Evolutionary conservation across 1,140 invertebrate species (phyloP).

Genomic region (Drosophila nigromelanica): DNA sequence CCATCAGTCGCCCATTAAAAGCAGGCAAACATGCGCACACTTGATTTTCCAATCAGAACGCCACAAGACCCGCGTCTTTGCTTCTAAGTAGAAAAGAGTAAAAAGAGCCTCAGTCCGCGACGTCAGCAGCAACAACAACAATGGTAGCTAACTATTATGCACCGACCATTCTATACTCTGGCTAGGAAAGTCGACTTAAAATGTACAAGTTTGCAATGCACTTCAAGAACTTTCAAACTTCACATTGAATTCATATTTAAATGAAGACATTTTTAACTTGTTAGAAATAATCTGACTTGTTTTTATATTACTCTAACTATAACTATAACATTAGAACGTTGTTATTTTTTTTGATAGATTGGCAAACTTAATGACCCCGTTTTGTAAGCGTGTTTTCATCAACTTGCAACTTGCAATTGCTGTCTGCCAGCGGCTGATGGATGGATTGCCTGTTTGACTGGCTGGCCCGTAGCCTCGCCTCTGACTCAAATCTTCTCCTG

Average conservation of each 20-base stretch:
- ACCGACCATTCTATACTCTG: slow-evolving; percentile 10
- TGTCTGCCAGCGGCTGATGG: slow-evolving; percentile 76
- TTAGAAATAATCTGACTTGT: too few relatives aligned
- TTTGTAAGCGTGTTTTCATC: slow-evolving; percentile 50
- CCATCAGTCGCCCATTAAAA: slow-evolving; percentile 77
- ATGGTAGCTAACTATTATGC: neutral
- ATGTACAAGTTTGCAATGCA: too few relatives aligned
- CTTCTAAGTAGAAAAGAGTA: slow-evolving; percentile 7
- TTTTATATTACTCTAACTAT: neutral
- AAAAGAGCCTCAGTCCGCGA: slow-evolving; percentile 40
- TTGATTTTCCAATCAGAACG: slow-evolving; percentile 80
- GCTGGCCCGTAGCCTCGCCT: slow-evolving; percentile 37
- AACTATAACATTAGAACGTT: too few relatives aligned
- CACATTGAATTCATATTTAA: too few relatives aligned
- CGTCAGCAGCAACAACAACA: slow-evolving; percentile 61
- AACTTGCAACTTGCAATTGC: slow-evolving; percentile 72
- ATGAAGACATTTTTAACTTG: too few relatives aligned
- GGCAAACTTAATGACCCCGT: neutral
- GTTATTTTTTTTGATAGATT: too few relatives aligned
- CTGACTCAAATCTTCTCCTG: slow-evolving; percentile 15
- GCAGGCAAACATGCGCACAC: slow-evolving; percentile 74
- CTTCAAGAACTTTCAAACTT: too few relatives aligned
- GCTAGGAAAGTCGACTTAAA: too few relatives aligned
- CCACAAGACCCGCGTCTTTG: slow-evolving; percentile 8
- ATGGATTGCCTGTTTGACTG: slow-evolving; percentile 80